These are phyloP conservation scores for Ormyrus rosae DNA, from an alignment of 2,888 invertebrate genomes.

Conservation along the genomic window DNA sequence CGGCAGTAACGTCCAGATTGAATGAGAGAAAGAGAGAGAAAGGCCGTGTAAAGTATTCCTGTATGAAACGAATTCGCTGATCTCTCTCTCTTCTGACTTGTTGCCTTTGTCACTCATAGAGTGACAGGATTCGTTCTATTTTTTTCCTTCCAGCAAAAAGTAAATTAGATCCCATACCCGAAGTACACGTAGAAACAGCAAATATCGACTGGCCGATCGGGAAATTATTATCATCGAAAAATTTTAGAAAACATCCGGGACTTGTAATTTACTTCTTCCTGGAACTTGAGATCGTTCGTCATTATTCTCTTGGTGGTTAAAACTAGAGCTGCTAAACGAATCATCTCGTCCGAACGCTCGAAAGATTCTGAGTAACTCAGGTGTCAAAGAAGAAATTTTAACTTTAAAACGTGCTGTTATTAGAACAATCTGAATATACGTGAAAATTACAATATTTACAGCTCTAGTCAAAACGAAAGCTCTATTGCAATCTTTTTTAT, in stretches of 20 bases:
- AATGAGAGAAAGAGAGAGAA: constrained; percentile 10
- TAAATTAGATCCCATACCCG: neutral
- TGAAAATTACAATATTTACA: constrained; percentile 42
- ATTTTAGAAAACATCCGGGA: neutral
- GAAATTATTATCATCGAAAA: too few species aligned
- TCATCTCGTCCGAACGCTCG: neutral
- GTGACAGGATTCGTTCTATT: constrained; percentile 4
- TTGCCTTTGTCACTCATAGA: constrained; percentile 6
- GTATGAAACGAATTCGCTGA: neutral
- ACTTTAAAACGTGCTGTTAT: constrained; percentile 8
- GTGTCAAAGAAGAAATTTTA: neutral
- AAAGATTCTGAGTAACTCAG: neutral
- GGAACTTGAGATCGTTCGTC: neutral
- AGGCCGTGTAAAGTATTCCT: constrained; percentile 15
- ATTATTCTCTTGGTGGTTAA: neutral
- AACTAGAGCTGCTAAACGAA: constrained; percentile 17
- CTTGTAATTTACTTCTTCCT: neutral
- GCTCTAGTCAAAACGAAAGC: constrained; percentile 23
- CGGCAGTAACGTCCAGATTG: constrained; percentile 44
- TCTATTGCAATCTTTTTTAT: constrained; percentile 19
- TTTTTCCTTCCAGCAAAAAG: constrained; percentile 1
- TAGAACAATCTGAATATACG: neutral
- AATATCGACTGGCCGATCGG: too few species aligned
- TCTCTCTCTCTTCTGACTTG: constrained; percentile 22
- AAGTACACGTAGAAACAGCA: too few species aligned